Conservation (phyloP, 2,113 vertebrate species). For the Hippocampus comes region DNA sequence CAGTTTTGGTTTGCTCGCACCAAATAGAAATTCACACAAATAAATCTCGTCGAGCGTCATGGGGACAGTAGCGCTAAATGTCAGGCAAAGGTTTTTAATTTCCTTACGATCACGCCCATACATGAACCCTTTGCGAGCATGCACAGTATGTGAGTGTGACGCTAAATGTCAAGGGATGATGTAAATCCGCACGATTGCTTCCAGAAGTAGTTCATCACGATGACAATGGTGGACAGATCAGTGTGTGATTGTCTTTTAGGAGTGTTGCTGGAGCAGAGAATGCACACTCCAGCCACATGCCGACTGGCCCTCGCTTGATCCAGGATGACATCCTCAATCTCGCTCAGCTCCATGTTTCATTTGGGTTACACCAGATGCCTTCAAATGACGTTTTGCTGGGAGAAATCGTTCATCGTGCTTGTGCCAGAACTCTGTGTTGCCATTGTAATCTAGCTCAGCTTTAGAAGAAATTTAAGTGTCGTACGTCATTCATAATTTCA, state of each 20-base stretch:
- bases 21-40: slow-evolving; percentile 31
- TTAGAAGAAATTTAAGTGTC: background rate
- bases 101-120: slow-evolving; percentile 34
- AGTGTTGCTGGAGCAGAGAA: slow-evolving; percentile 7
- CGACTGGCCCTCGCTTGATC: background rate
- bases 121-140: slow-evolving; percentile 8
- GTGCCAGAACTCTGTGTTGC: slow-evolving; percentile 10
- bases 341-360: slow-evolving; percentile 15
- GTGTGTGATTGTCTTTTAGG: slow-evolving; percentile 40
- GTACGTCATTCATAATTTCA: background rate
- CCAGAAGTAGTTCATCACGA: slow-evolving; percentile 59
- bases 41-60: slow-evolving; percentile 18
- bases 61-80: slow-evolving; percentile 67
- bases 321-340: slow-evolving; percentile 13
- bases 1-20: slow-evolving; percentile 50
- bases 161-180: slow-evolving; percentile 69
- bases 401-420: slow-evolving; percentile 2
- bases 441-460: background rate
- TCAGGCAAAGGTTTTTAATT: slow-evolving; percentile 66
- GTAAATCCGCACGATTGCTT: slow-evolving; percentile 67
- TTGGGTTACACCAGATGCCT: slow-evolving; percentile 14
- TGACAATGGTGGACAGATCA: slow-evolving; percentile 40
- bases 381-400: background rate
- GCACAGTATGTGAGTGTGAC: slow-evolving; percentile 50
- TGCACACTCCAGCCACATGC: slow-evolving; percentile 1